These are phyloP conservation scores for Magallana angulata DNA, from an alignment of 1,140 invertebrate species.

Conservation along the genomic window DNA sequence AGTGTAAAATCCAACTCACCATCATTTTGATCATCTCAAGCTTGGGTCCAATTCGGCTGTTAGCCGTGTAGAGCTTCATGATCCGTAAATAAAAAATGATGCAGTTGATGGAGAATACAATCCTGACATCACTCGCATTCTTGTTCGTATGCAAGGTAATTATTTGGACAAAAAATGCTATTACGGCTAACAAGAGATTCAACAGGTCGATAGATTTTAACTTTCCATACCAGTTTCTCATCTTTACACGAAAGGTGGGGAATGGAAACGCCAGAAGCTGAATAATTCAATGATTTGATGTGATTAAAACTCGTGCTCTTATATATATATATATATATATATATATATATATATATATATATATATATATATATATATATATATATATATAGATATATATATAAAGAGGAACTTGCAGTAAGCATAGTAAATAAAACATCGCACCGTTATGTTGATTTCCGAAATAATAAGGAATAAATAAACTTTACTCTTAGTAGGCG, in stretches of 20 bases:
- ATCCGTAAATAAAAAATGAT: conserved; percentile 75
- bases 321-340: too few relatives aligned
- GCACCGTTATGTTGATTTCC: too few relatives aligned
- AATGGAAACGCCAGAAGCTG: conserved; percentile 69
- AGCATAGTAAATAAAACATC: too few relatives aligned
- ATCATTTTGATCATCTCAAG: conserved; percentile 80
- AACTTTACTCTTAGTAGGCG: too few relatives aligned
- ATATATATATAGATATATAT: too few relatives aligned
- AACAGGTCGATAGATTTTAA: conserved; percentile 71
- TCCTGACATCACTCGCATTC: conserved; percentile 63
- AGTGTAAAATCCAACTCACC: conserved; percentile 68
- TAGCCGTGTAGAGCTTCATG: conserved; percentile 73
- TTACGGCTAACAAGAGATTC: conserved; percentile 71
- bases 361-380: too few relatives aligned
- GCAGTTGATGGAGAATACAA: conserved; percentile 72
- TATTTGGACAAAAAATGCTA: conserved; percentile 66
- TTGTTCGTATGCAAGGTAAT: background rate
- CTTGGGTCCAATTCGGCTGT: conserved; percentile 78
- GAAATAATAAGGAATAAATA: too few relatives aligned
- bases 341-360: too few relatives aligned
- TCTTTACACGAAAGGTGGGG: conserved; percentile 65
- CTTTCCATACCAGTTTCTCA: conserved; percentile 72
- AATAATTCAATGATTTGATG: too few relatives aligned
- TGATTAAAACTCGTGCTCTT: too few relatives aligned
- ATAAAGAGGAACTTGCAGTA: too few relatives aligned